Evolutionary conservation across 2,888 invertebrate species (phyloP), one percentile per base, ranked within the genome.

Genomic region (Amphiduros pacificus): DNA sequence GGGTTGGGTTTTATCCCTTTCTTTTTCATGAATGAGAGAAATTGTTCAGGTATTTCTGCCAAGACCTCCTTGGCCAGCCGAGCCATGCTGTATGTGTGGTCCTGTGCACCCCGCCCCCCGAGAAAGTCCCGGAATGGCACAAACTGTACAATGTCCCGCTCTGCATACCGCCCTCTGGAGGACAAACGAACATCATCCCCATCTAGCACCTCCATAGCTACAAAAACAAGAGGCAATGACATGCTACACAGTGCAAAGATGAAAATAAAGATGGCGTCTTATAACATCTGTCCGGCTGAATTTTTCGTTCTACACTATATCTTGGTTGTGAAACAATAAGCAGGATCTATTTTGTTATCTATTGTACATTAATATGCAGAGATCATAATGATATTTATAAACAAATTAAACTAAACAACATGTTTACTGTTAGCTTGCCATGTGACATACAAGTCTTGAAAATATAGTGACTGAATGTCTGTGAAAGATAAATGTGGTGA

Each of bases 21-120:
- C 22, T 80, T 76, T 69, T 84, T 85, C 86, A 67, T 67, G 70
- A 75, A 80, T 0, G 77, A 77, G 49, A 79, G 61, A 65, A 82
- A 78, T 71, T 87, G 87, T 41, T 83, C 82, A 0, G 87, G 87
- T 17, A 87, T 85, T 76, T 87, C 87, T 6, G 86, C 86, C 44
- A 87, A 74, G n/a, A 87, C 87, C 71, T 86, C 87, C 72, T 85
- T 85, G 28, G 87, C 87, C 55, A 87, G 77, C 53, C 78, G 76
- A 0, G 82, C 82, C 68, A 83, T 81, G 4, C 76, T 63, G 22
- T 74, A 65, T 1, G 71, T 75, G 29, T 81, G 75, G 67, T 81
- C 67, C 61, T 64, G 79, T 83, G 60, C 83, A 73, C 66, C 84
- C 74, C 71, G 66, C 20, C 73, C 66, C n/a, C 64, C 65, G 26